A percentile compares a stretch with the other conserved stretches of the same genome.
These are phyloP conservation scores for Hipposideros armiger DNA, from an alignment of 2,113 vertebrate species.

Conservation along the genomic window DNA sequence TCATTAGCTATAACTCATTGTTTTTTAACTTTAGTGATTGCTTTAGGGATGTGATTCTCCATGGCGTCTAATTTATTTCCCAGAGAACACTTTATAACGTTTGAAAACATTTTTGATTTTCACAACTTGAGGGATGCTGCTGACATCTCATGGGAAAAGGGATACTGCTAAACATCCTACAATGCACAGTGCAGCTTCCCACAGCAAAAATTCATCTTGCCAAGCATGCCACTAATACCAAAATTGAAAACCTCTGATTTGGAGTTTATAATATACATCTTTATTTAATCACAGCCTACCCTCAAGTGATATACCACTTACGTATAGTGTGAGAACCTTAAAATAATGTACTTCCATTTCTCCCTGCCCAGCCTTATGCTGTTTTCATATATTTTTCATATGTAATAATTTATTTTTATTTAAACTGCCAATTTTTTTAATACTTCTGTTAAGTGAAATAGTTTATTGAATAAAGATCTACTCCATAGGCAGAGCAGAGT, in stretches of 20 bases:
- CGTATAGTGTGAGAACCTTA: background rate
- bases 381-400: background rate
- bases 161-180: background rate
- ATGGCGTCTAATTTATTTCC: background rate
- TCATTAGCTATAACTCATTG: background rate
- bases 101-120: background rate
- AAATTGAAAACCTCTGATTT: constrained; percentile 17
- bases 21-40: background rate
- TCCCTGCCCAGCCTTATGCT: background rate
- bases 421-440: background rate
- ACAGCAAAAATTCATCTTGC: background rate
- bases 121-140: background rate
- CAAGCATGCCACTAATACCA: background rate
- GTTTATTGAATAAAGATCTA: no score
- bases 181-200: background rate
- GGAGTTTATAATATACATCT: background rate
- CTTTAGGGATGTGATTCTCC: background rate
- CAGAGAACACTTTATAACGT: background rate
- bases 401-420: background rate
- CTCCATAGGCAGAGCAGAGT: no score
- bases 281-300: background rate
- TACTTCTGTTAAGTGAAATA: no score
- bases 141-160: background rate
- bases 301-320: background rate
- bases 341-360: background rate